Evolutionary conservation across 1,140 invertebrate genomes (phyloP).

Genomic region (Ceratoteleas bidentatus): DNA sequence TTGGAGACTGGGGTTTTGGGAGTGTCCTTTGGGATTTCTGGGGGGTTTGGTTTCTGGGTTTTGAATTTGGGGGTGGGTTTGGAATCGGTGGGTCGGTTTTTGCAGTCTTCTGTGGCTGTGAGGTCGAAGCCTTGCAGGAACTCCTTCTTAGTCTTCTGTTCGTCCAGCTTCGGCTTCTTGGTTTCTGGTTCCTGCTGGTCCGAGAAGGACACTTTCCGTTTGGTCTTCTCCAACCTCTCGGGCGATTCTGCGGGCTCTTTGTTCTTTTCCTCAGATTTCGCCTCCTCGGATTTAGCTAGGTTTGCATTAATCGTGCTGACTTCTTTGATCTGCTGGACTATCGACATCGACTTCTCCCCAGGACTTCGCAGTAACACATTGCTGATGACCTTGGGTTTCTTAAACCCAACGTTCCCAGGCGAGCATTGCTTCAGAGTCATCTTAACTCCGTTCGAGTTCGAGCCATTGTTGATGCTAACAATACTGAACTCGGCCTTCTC

Average conservation of each 20-base stretch:
- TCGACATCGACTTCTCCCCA: constrained; percentile 46
- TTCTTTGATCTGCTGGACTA: constrained; percentile 55
- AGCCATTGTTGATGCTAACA: constrained; percentile 71
- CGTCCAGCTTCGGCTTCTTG: too few relatives aligned
- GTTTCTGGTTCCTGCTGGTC: constrained; percentile 54
- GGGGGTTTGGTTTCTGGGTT: too few relatives aligned
- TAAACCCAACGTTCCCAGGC: constrained; percentile 48
- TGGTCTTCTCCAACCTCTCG: constrained; percentile 66
- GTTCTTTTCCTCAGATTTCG: constrained; percentile 1
- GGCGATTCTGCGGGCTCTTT: constrained; percentile 21
- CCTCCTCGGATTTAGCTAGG: background rate
- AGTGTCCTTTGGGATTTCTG: too few relatives aligned
- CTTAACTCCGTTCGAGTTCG: constrained; percentile 75
- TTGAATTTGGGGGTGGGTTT: too few relatives aligned
- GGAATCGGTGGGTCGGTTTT: too few relatives aligned
- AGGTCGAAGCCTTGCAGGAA: too few relatives aligned
- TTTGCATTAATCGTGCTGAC: constrained; percentile 24
- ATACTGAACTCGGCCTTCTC: constrained; percentile 74
- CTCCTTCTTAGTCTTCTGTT: too few relatives aligned
- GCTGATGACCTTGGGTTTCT: constrained; percentile 74
- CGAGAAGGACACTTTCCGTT: constrained; percentile 72
- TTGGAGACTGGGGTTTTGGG: too few relatives aligned
- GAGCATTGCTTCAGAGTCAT: constrained; percentile 76
- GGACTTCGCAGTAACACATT: constrained; percentile 70
- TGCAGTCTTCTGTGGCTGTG: too few relatives aligned